Evolutionary conservation across 2,797 vertebrate genomes (phyloP).

Genomic region (Sebastes ruberrimus): DNA sequence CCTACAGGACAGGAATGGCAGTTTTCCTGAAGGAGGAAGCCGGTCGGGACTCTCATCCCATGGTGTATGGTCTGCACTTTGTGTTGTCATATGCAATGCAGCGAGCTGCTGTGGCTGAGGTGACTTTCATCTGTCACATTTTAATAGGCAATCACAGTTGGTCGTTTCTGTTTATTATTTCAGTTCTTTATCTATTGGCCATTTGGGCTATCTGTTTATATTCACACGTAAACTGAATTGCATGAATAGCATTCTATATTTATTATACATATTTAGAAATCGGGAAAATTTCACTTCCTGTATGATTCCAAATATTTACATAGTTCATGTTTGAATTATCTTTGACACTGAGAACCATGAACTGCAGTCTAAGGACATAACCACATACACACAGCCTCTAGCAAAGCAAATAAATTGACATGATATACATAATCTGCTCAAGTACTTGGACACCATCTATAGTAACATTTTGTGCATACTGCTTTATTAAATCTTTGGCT

Average conservation of each 20-base stretch:
- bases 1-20: conserved; percentile 47
- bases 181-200: neutral
- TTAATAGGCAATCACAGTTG: conserved; percentile 1
- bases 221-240: neutral
- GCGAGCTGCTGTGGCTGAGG: conserved; percentile 32
- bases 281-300: neutral
- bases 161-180: conserved; percentile 27
- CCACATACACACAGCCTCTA: neutral
- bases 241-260: neutral
- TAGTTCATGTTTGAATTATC: neutral
- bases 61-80: conserved; percentile 13
- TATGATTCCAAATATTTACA: neutral
- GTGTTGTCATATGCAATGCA: conserved; percentile 6
- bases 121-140: conserved; percentile 35
- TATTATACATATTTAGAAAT: neutral
- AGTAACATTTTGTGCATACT: neutral
- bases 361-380: neutral
- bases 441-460: neutral
- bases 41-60: conserved; percentile 16
- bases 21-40: conserved; percentile 33
- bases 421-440: neutral
- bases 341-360: neutral
- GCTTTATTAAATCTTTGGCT: neutral
- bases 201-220: conserved; percentile 6
- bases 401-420: neutral